These are phyloP conservation scores for Philereme transversata DNA, from an alignment of 2,888 invertebrate species.

Conservation along the genomic window DNA sequence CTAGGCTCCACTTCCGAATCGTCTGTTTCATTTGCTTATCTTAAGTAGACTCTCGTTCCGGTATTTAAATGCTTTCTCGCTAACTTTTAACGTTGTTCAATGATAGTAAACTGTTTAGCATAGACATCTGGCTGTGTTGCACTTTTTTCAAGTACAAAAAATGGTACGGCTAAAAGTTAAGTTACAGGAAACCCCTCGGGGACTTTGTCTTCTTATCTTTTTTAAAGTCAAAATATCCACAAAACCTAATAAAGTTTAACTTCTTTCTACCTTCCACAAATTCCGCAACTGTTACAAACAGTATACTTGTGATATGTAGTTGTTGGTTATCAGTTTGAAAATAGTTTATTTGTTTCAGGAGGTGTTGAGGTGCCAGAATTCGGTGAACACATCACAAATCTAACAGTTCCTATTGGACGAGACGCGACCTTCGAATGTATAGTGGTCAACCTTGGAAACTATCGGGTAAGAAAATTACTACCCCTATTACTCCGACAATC, in stretches of 20 bases:
- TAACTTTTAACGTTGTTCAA: constrained; percentile 17
- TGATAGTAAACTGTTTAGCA: constrained; percentile 12
- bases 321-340: neutral
- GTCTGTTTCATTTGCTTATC: constrained; percentile 40
- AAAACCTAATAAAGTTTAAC: no score
- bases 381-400: constrained; percentile 91
- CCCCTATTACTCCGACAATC: constrained; percentile 1
- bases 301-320: no score
- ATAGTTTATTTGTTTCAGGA: constrained; percentile 60
- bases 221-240: no score
- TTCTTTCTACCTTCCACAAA: constrained; percentile 1
- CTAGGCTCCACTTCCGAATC: constrained; percentile 37
- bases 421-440: constrained; percentile 95
- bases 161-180: no score
- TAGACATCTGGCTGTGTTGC: neutral
- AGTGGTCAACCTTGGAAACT: constrained; percentile 94
- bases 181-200: no score
- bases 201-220: no score
- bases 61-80: constrained; percentile 26
- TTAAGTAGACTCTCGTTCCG: constrained; percentile 19
- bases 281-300: neutral
- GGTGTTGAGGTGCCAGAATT: constrained; percentile 92
- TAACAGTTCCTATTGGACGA: constrained; percentile 92
- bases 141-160: neutral
- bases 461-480: constrained; percentile 87